These are phyloP conservation scores for Cryptoblepharus egeriae DNA, from an alignment of 2,797 vertebrate species.

Conservation along the genomic window DNA sequence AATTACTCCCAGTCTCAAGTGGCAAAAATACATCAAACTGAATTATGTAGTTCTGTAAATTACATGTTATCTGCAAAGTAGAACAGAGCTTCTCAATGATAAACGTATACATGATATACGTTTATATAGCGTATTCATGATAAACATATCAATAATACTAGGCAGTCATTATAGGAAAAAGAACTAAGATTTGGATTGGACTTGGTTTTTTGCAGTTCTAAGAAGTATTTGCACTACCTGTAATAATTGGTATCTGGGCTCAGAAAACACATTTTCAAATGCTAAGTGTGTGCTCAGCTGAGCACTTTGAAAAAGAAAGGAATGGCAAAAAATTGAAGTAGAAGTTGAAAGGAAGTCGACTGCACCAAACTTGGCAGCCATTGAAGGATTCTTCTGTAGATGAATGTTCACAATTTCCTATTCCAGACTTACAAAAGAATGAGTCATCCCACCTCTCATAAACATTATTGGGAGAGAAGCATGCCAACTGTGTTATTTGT, in stretches of 20 bases:
- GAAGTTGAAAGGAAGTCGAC: background rate
- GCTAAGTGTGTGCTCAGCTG: background rate
- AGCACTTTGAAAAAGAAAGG: background rate
- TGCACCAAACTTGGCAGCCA: background rate
- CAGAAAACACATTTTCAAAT: background rate
- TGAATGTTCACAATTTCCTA: background rate
- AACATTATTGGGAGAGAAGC: background rate
- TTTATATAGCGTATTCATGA: too few relatives aligned
- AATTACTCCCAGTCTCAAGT: background rate
- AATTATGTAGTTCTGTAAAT: background rate
- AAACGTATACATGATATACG: conserved; percentile 13
- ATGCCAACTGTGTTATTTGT: background rate
- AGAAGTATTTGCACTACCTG: background rate
- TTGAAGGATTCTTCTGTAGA: background rate
- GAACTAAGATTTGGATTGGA: conserved; percentile 2
- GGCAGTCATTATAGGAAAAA: background rate
- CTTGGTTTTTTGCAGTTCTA: background rate
- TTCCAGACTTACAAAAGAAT: background rate
- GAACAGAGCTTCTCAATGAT: background rate
- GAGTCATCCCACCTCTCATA: background rate
- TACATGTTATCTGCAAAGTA: background rate
- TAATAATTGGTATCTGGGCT: background rate
- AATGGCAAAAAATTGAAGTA: background rate
- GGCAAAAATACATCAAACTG: background rate
- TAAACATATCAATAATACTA: background rate